phyloP scores from a whole-genome alignment of 2,113 vertebrate species.

The Nicator chloris region DNA sequence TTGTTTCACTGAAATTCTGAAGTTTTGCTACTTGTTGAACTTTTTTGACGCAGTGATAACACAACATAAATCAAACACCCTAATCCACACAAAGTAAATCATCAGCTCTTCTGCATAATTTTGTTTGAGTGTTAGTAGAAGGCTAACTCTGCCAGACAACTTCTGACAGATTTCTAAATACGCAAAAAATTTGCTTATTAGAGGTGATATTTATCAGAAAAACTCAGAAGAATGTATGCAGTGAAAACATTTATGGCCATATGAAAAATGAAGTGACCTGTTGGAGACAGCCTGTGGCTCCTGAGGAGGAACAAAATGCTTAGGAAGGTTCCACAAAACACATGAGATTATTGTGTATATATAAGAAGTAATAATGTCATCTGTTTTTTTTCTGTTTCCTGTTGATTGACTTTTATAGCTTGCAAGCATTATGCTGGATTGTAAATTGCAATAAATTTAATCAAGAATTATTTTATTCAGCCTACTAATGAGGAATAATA shows the following conservation, averaged over 20 bases:
- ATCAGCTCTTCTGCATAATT: not conserved
- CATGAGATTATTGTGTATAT: not conserved
- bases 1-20: not conserved
- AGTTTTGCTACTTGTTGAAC: conserved; percentile 5
- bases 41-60: not conserved
- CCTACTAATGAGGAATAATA: conserved; percentile 83
- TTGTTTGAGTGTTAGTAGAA: not conserved
- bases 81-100: conserved; percentile 10
- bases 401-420: conserved; percentile 85
- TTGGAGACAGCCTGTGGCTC: not conserved
- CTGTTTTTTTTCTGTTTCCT: conserved; percentile 70
- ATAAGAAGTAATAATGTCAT: conserved; percentile 70
- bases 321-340: not conserved
- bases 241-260: not conserved
- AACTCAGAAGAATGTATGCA: not conserved
- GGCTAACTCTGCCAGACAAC: conserved; percentile 10
- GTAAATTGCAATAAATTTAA: conserved; percentile 85
- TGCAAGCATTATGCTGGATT: conserved; percentile 80
- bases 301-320: not conserved
- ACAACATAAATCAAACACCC: not conserved
- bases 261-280: not conserved
- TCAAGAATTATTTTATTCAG: conserved; percentile 84
- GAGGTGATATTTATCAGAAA: not conserved
- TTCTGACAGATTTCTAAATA: conserved; percentile 7
- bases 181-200: not conserved